Evolutionary conservation across 2,797 vertebrate species (phyloP).

Genomic region (Morus bassanus): DNA sequence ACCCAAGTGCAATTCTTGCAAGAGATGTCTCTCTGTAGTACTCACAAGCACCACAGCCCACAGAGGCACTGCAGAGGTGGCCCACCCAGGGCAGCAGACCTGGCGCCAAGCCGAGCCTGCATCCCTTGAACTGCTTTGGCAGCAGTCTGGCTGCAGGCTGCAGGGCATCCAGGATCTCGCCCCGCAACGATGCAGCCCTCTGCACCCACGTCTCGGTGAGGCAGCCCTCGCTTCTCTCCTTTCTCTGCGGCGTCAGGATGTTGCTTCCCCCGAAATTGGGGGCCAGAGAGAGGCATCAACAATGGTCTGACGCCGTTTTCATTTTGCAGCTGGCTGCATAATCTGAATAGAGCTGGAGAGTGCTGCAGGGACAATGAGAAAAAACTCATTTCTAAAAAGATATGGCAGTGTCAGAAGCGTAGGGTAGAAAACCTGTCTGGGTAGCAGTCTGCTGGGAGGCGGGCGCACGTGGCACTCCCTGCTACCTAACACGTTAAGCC

Average conservation of each 20-base stretch:
- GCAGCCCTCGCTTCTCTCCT: neutral
- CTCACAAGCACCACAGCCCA: fast-evolving
- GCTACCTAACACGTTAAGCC: neutral
- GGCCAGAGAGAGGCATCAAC: neutral
- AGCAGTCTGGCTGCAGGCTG: neutral
- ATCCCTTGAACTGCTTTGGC: neutral
- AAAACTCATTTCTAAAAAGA: slow-evolving; percentile 24
- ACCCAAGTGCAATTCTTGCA: neutral
- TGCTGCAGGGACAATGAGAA: neutral
- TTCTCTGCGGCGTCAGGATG: fast-evolving
- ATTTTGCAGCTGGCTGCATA: slow-evolving; percentile 46
- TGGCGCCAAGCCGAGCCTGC: fast-evolving
- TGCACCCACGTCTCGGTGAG: fast-evolving
- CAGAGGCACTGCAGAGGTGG: fast-evolving
- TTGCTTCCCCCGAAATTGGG: neutral
- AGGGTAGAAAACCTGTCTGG: neutral
- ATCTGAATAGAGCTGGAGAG: slow-evolving; percentile 22
- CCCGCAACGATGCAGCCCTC: fast-evolving
- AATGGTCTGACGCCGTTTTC: slow-evolving; percentile 1
- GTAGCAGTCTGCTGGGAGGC: neutral
- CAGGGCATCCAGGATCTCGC: neutral
- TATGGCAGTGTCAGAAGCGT: neutral
- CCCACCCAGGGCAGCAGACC: neutral
- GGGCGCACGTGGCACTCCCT: neutral
- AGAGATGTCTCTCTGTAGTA: neutral